Evolutionary conservation across 2,888 invertebrate species (phyloP).

Genomic region (Chironomus tentans): DNA sequence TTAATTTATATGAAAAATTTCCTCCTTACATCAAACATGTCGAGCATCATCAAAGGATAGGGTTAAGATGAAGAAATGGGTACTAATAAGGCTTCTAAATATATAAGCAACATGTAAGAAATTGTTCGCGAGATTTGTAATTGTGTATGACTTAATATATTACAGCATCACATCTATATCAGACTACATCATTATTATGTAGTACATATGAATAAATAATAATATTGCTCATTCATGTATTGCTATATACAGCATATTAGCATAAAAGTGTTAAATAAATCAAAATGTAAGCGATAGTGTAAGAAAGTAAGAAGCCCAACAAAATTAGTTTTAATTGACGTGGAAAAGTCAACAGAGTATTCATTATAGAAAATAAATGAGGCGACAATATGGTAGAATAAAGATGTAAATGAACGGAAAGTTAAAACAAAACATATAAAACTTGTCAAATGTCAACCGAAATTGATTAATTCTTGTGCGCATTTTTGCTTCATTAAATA

Average conservation of each 20-base stretch:
- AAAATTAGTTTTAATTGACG: constrained; percentile 16
- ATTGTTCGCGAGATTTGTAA: no score
- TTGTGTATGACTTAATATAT: no score
- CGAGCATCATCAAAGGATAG: not conserved
- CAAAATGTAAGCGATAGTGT: not conserved
- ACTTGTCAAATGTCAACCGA: no score
- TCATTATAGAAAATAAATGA: no score
- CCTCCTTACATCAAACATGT: not conserved
- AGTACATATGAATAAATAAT: no score
- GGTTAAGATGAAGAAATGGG: not conserved
- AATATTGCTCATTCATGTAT: no score
- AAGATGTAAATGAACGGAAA: not conserved
- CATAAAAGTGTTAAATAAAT: not conserved
- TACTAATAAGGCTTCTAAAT: constrained; percentile 5
- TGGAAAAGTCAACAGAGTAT: not conserved
- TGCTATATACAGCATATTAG: not conserved
- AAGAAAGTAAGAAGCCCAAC: not conserved
- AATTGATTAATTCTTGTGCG: no score
- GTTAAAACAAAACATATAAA: not conserved
- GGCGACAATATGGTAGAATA: no score
- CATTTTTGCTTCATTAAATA: no score
- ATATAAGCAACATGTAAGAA: no score
- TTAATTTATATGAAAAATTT: constrained; percentile 12
- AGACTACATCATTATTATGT: no score
- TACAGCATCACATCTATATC: no score